Evolutionary conservation across 2,888 invertebrate species (phyloP).

Genomic region (Lasioglossum malachurum): DNA sequence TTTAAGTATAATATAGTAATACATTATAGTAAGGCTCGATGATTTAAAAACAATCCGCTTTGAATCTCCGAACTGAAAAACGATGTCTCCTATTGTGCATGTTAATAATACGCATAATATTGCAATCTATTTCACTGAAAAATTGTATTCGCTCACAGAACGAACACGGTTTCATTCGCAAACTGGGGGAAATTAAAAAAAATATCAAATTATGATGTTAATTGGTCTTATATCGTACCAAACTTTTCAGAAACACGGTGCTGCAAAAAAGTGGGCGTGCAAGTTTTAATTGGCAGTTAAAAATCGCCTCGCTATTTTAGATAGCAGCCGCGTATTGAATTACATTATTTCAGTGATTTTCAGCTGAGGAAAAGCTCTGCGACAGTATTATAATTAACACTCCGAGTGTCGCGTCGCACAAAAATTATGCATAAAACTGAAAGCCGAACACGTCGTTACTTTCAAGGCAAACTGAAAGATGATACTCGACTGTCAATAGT

Average conservation of each 20-base stretch:
- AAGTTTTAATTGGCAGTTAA: neutral
- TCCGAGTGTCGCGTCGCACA: neutral
- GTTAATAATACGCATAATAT: neutral
- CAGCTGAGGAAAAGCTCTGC: neutral
- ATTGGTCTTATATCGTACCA: neutral
- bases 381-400: neutral
- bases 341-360: neutral
- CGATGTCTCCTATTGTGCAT: neutral
- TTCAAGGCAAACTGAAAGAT: neutral
- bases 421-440: neutral
- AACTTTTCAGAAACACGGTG: neutral
- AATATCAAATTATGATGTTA: conserved; percentile 4
- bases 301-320: neutral
- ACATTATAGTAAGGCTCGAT: neutral
- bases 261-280: neutral
- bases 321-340: neutral
- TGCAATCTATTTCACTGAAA: neutral
- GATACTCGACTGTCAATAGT: neutral
- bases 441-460: neutral
- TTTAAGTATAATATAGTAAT: too few relatives aligned
- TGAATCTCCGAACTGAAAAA: neutral
- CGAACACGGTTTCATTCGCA: neutral
- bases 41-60: neutral
- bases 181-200: neutral
- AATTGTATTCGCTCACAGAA: neutral